Base-by-base conservation (phyloP, 2,113 vertebrate species). In the Gavia stellata region DNA sequence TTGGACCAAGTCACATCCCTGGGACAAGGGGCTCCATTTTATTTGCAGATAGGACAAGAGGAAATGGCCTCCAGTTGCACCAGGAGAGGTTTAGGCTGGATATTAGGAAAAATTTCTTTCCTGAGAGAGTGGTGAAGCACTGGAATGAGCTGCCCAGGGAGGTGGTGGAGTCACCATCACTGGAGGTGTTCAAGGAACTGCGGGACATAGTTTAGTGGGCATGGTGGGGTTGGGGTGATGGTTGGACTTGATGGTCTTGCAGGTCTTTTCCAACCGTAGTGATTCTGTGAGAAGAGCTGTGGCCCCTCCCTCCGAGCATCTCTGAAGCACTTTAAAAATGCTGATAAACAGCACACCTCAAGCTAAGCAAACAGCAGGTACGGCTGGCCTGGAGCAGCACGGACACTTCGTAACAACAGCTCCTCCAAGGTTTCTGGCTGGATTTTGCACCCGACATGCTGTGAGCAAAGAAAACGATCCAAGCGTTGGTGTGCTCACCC, bases 281-380 rank as follows among this genome's bases (percentile, higher is more conserved):
- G n/a, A n/a, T n/a, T n/a, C n/a, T n/a, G n/a, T n/a, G n/a, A n/a
- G 68, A 40, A 56, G 17, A 83, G 38, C 29, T 6, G 1, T 6
- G 14, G 2, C 31, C 8, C 3, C 5, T 61, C 19, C 12, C 50
- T 67, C 17, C 1, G 1, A 12, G 6, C 42, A 31, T 31, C 45
- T 50, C 45, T 17, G 50, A 66, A 84, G 29, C 31, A 16, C 26
- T 33, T 62, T 1, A 31, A 67, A 86, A 70, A 6, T 0, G 26
- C 33, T 17, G 36, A 1, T 1, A 8, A 26, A 29, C 34, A 72
- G 9, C 36, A 6, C 26, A 29, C 26, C 36, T 33, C 56, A 16
- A 44, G 49, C 55, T 6, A 17, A 49, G 65, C 59, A 16, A 53
- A 9, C 5, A 26, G 66, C 0, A 38, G 40, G n/a, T 11, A 63